Base-by-base conservation (phyloP, 2,797 vertebrate genomes). In the Furcifer pardalis region DNA sequence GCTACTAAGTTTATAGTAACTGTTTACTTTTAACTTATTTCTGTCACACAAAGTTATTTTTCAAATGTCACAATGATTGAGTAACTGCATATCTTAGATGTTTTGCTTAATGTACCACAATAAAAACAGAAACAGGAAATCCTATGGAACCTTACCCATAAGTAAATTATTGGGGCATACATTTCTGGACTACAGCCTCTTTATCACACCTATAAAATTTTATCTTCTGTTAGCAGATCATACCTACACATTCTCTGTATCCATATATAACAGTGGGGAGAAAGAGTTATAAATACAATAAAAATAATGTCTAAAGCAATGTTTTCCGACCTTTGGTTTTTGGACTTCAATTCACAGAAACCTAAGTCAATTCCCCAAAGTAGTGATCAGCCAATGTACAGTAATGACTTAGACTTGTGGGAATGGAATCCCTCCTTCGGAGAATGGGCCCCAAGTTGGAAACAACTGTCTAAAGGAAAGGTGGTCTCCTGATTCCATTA, bases 1-100 rank as follows among this genome's bases (percentile, higher is more conserved):
- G 9, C 6, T 72, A 93, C 89, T 71, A 77, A 86, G 46, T 78
- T 10, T 37, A 83, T 81, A 86, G n/a, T 19, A 83, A 68, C 49
- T 92, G 62, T 52, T 82, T 82, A 74, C 86, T 79, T 5, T 23
- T 10, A 52, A 52, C 32, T 46, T 87, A 72, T 81, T 30, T 83
- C 49, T 56, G 15, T 25, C 75, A 15, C 17, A 84, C 86, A 75
- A 78, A 23, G 44, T 65, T 44, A 0, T 62, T 5, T 1, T 7
- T 73, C 21, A 42, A 0, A 60, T 84, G 87, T 49, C 7, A 46
- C 40, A 79, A 19, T 9, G 52, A 5, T 77, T 72, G 75, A 92
- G 82, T 56, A 35, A 21, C 25, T 30, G 4, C 85, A 49, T 7
- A 9, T n/a, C 37, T 52, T 17, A 68, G 17, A 42, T 19, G n/a